Evolutionary conservation across 2,113 vertebrate genomes (phyloP).

Genomic region (Atlantisia rogersi): DNA sequence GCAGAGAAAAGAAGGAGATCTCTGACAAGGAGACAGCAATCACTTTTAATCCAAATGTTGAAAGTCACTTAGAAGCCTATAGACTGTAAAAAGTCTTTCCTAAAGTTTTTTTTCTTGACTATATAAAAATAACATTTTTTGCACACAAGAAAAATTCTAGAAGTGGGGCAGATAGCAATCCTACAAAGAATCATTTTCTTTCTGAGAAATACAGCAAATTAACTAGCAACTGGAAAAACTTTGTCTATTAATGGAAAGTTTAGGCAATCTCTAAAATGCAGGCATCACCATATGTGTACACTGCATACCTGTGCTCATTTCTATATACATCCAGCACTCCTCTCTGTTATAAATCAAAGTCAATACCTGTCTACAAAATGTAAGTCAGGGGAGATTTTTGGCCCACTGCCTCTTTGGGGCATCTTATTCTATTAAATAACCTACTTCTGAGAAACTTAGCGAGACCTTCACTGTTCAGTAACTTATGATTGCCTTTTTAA

Average conservation of each 20-base stretch:
- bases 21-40: not conserved
- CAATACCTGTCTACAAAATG: not conserved
- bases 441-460: slow-evolving; percentile 35
- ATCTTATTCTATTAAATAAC: slow-evolving; percentile 39
- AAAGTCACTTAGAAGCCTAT: not conserved
- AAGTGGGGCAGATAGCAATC: not conserved
- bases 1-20: not conserved
- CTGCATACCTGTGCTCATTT: not conserved
- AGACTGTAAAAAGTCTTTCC: not conserved
- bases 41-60: not conserved
- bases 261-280: not conserved
- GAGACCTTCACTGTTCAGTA: slow-evolving; percentile 31
- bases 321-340: not conserved
- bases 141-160: not conserved
- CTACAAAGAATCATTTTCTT: not conserved
- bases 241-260: not conserved
- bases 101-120: not conserved
- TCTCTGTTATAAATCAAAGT: not conserved
- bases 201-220: not conserved
- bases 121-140: not conserved
- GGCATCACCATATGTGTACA: not conserved
- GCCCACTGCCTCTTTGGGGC: not conserved
- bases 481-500: slow-evolving; percentile 55
- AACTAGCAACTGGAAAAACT: not conserved
- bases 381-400: not conserved